Conservation (phyloP, 35 echinoderm and acorn worm species). For the Diadema setosum region DNA sequence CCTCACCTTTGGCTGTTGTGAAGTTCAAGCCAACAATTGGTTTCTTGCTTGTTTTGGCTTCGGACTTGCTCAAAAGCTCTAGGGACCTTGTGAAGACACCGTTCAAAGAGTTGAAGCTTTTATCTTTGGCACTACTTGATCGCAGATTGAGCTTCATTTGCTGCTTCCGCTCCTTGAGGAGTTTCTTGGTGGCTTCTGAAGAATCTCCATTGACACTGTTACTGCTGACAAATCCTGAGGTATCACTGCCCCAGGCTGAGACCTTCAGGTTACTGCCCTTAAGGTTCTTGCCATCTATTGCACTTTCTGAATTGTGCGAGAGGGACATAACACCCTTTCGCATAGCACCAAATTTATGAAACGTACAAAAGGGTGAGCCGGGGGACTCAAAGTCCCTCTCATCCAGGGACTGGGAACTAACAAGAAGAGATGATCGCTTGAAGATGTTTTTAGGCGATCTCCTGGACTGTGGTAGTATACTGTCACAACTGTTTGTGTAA, state of each 20-base stretch:
- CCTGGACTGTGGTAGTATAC: not conserved
- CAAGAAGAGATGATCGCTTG: not conserved
- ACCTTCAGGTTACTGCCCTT: not conserved
- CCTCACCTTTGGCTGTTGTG: slow-evolving; percentile 55
- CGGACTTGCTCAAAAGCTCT: not conserved
- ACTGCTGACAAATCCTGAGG: not conserved
- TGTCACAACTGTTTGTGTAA: not conserved
- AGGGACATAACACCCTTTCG: not conserved
- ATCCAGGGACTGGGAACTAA: not conserved
- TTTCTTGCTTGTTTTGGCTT: slow-evolving; percentile 17
- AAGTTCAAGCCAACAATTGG: slow-evolving; percentile 52
- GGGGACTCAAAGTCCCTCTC: not conserved
- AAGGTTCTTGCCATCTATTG: not conserved
- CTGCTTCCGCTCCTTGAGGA: not conserved
- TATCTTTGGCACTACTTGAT: not conserved
- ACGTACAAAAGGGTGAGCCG: not conserved
- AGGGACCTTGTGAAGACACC: not conserved
- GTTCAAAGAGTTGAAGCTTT: not conserved
- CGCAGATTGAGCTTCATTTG: not conserved
- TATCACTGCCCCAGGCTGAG: not conserved
- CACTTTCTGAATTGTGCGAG: slow-evolving; percentile 1
- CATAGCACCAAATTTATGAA: slow-evolving; percentile 3
- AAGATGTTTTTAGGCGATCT: not conserved
- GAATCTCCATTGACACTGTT: not conserved
- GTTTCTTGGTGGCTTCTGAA: not conserved